Percentiles rank a stretch among this genome's conserved stretches.
phyloP scores from a whole-genome alignment of 1,140 invertebrate genomes.

The Homarus americanus region DNA sequence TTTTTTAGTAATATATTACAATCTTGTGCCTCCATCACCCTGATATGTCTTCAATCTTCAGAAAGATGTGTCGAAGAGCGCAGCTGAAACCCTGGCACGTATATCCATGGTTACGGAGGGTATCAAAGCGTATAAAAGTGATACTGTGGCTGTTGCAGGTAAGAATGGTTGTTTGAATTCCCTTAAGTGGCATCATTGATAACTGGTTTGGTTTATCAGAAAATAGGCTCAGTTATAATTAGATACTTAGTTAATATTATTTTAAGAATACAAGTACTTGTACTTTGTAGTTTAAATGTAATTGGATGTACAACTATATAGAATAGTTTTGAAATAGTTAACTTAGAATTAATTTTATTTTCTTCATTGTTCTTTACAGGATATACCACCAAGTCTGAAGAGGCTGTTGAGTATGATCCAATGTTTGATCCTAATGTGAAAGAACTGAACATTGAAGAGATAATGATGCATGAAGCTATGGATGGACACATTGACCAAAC shows the following conservation, averaged over 20 bases:
- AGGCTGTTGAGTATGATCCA: constrained; percentile 29
- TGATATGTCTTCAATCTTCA: constrained; percentile 11
- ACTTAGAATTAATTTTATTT: neutral
- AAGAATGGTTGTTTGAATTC: no score
- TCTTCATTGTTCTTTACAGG: constrained; percentile 20
- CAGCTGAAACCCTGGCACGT: constrained; percentile 26
- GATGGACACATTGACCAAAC: neutral
- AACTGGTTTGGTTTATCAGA: no score
- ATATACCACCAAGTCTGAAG: constrained; percentile 3
- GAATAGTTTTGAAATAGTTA: no score
- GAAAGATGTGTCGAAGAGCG: constrained; percentile 30
- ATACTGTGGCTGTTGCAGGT: constrained; percentile 18
- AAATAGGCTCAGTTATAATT: no score
- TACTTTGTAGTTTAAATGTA: no score
- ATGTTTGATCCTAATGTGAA: constrained; percentile 42
- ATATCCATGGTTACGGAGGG: constrained; percentile 55
- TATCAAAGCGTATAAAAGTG: constrained; percentile 26
- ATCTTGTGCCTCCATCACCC: no score
- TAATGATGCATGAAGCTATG: constrained; percentile 40
- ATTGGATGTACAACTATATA: no score
- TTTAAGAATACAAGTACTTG: no score
- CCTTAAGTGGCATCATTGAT: no score
- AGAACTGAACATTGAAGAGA: constrained; percentile 58
- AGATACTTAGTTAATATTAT: no score
- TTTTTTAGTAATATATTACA: no score